phyloP scores from a whole-genome alignment of 2,888 invertebrate genomes.

The Amiota communis region DNA sequence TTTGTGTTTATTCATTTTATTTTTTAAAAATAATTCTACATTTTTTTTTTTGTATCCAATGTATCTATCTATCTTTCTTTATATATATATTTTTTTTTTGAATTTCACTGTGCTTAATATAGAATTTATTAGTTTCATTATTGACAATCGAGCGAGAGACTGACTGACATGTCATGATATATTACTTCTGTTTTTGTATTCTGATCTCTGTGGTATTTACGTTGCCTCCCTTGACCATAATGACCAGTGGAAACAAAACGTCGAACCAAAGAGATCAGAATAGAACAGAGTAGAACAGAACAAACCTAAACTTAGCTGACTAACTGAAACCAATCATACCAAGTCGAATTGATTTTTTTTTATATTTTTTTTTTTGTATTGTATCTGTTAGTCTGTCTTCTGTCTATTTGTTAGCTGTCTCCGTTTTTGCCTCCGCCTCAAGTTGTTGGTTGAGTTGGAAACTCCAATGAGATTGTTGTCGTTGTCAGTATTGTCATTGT shows the following conservation, averaged over 20 bases:
- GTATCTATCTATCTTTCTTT: too few species aligned
- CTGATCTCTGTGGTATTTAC: neutral
- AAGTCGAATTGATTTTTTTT: constrained; percentile 34
- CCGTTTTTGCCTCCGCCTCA: constrained; percentile 11
- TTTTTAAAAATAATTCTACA: too few species aligned
- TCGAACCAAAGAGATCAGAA: constrained; percentile 41
- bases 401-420: constrained; percentile 10
- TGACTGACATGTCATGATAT: constrained; percentile 21
- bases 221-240: constrained; percentile 7
- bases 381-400: constrained; percentile 48
- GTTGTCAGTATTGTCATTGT: constrained; percentile 28
- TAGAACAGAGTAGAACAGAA: constrained; percentile 22
- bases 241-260: constrained; percentile 12
- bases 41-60: too few species aligned
- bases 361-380: neutral
- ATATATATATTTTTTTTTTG: neutral
- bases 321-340: constrained; percentile 32
- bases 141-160: constrained; percentile 50
- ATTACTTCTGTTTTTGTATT: constrained; percentile 8
- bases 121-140: constrained; percentile 34
- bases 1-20: neutral
- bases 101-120: constrained; percentile 13
- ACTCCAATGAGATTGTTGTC: constrained; percentile 50
- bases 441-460: constrained; percentile 48
- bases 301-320: constrained; percentile 15